phyloP scores from a whole-genome alignment of 2,113 vertebrate species.

The Leptobrachium leishanense region DNA sequence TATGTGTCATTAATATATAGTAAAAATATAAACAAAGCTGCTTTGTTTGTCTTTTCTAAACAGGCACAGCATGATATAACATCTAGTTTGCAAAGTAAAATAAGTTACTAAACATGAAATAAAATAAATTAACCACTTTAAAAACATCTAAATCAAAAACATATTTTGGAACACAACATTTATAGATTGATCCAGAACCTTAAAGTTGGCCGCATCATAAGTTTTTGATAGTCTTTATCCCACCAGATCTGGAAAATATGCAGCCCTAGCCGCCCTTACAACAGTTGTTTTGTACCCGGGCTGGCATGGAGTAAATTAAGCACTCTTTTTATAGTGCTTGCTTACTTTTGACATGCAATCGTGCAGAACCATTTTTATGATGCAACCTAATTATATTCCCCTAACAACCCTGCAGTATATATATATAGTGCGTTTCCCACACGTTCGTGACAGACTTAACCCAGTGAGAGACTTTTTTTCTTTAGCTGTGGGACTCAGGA shows the following conservation, averaged over 20 bases:
- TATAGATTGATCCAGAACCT: background rate
- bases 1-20: too few relatives aligned
- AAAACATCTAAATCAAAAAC: conserved; percentile 6
- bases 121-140: too few relatives aligned
- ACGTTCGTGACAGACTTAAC: background rate
- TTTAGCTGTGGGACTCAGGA: too few relatives aligned
- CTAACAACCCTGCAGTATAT: conserved; percentile 41
- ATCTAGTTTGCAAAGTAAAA: too few relatives aligned
- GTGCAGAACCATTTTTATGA: conserved; percentile 48
- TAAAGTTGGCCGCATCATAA: conserved; percentile 29
- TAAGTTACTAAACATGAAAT: too few relatives aligned
- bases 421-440: background rate
- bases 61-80: too few relatives aligned
- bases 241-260: conserved; percentile 21
- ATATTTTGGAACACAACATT: background rate
- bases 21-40: too few relatives aligned
- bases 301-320: conserved; percentile 48
- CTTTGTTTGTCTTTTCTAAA: too few relatives aligned
- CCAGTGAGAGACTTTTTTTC: background rate
- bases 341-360: conserved; percentile 48
- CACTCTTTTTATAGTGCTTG: conserved; percentile 44
- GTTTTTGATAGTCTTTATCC: conserved; percentile 31
- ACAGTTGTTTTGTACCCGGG: conserved; percentile 42
- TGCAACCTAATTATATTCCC: conserved; percentile 45
- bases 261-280: conserved; percentile 31